A percentile compares a stretch with the other conserved stretches of the same genome.
These are phyloP conservation scores for Eurystomus glaucurus DNA, from an alignment of 2,797 vertebrate genomes.

Conservation along the genomic window DNA sequence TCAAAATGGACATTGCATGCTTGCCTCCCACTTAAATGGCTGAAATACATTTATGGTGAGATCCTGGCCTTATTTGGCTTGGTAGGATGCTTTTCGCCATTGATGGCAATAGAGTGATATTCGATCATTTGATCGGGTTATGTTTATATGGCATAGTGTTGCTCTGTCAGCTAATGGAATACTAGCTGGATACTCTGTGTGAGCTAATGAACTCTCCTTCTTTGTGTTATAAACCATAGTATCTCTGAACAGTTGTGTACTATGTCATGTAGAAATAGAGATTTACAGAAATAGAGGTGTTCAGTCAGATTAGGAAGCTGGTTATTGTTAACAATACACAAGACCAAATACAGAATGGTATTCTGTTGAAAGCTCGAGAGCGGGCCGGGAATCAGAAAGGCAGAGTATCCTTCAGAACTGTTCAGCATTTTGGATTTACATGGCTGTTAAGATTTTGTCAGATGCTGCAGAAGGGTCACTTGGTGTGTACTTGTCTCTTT, in stretches of 20 bases:
- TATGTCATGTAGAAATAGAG: neutral
- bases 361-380: neutral
- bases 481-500: neutral
- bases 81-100: neutral
- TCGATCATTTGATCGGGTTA: neutral
- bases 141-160: neutral
- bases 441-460: neutral
- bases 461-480: neutral
- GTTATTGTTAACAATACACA: neutral
- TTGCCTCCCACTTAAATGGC: conserved; percentile 2
- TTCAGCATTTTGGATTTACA: neutral
- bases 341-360: neutral
- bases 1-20: neutral
- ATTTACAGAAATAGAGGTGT: neutral
- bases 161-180: neutral
- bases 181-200: neutral
- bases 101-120: neutral
- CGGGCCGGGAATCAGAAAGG: neutral
- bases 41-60: neutral
- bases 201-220: neutral
- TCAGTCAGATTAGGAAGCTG: neutral
- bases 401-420: neutral
- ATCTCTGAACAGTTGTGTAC: neutral
- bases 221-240: neutral
- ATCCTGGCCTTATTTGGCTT: neutral